These are phyloP conservation scores for Pomacea maculata DNA, from an alignment of 1,140 invertebrate genomes.

Conservation along the genomic window DNA sequence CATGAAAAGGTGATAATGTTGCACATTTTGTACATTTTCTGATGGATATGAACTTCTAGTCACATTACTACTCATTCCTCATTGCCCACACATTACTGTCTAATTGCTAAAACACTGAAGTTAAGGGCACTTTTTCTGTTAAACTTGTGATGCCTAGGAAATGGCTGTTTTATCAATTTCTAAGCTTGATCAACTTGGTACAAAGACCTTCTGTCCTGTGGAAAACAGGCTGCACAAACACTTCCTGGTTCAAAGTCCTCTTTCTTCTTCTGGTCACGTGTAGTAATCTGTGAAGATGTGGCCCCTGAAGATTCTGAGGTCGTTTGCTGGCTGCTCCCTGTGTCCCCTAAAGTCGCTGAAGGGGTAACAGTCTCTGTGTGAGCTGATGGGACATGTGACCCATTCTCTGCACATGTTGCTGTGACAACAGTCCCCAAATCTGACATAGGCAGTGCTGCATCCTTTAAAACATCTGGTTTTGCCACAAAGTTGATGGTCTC, in stretches of 20 bases:
- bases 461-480: not conserved
- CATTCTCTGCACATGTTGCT: not conserved
- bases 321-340: not conserved
- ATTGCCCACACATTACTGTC: not conserved
- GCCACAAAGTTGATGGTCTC: too few species aligned
- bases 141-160: not conserved
- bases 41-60: not conserved
- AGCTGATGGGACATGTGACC: not conserved
- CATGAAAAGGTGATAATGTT: not conserved
- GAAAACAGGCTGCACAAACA: constrained; percentile 14
- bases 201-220: constrained; percentile 1
- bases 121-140: not conserved
- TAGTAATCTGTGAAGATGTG: not conserved
- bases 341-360: not conserved
- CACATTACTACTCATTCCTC: not conserved
- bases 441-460: not conserved
- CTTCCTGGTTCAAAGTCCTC: not conserved
- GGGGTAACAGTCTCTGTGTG: not conserved
- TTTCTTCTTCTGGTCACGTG: not conserved
- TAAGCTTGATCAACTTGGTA: not conserved
- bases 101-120: not conserved
- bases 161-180: not conserved
- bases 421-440: not conserved
- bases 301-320: not conserved
- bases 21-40: not conserved